Conservation (phyloP, 2,113 vertebrate genomes). For the Hydrochoerus hydrochaeris region DNA sequence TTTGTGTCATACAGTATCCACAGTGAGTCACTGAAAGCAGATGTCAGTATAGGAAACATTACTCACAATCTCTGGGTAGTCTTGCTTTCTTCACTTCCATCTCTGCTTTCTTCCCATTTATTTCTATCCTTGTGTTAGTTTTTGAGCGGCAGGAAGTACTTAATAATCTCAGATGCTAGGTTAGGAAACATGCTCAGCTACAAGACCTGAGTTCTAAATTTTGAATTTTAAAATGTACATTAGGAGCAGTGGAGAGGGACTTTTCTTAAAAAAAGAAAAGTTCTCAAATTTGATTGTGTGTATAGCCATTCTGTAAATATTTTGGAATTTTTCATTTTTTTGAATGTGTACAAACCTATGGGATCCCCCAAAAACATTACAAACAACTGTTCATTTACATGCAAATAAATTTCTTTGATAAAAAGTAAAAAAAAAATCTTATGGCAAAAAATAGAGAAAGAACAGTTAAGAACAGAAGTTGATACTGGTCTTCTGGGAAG, state of each 20-base stretch:
- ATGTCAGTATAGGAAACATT: constrained; percentile 67
- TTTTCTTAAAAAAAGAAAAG: constrained; percentile 60
- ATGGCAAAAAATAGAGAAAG: neutral
- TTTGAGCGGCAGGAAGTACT: constrained; percentile 55
- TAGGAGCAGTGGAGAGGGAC: constrained; percentile 79
- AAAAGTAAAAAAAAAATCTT: neutral
- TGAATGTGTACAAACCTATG: constrained; percentile 74
- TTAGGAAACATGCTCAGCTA: constrained; percentile 67
- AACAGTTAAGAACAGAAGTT: neutral
- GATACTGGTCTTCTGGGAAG: neutral
- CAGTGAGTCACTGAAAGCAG: constrained; percentile 67
- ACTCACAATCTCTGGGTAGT: constrained; percentile 58
- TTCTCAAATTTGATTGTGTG: constrained; percentile 72
- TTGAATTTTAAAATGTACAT: constrained; percentile 60
- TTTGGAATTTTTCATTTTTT: constrained; percentile 80
- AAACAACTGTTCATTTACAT: constrained; percentile 82
- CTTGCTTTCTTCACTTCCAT: neutral
- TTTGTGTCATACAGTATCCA: constrained; percentile 71
- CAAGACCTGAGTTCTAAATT: constrained; percentile 77
- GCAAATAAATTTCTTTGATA: constrained; percentile 87
- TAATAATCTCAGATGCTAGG: constrained; percentile 62
- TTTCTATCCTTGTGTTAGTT: constrained; percentile 58
- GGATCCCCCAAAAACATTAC: constrained; percentile 69
- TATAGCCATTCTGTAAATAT: constrained; percentile 82
- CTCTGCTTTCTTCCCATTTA: neutral